Base-by-base conservation (phyloP, 1,140 invertebrate genomes). In the Elymnias hypermnestra region DNA sequence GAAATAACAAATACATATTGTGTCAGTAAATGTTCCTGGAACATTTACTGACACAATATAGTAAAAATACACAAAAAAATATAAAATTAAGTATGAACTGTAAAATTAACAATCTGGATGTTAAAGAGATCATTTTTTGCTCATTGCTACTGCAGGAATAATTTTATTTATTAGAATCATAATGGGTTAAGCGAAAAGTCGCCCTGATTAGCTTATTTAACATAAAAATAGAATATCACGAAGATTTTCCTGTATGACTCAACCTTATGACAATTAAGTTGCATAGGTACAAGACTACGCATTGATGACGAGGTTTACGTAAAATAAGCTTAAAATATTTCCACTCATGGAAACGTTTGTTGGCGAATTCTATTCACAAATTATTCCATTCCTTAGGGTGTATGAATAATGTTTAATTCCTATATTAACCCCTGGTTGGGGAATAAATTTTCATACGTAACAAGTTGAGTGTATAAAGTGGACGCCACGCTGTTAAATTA, bases 281-380 rank as follows among this genome's bases (percentile, higher is more conserved):
- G 6, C 23, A 9, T 26, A 26, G 8, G 25, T 44, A 15, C n/a
- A 2, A 18, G 8, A 12, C 19, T 33, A 51, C 26, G 23, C 33
- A 44, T 43, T 12, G 17, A 23, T 48, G 45, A 54, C 28, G 35
- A 26, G 35, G 43, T 15, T 13, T 8, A 19, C 7, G 39, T 33
- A 37, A 41, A 36, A 36, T 7, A 29, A 29, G 26, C 21, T 39
- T 35, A n/a, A 18, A 53, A 54, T 29, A 42, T 43, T 54, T n/a
- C 46, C 52, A 19, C 8, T 21, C 3, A 12, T 43, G 45, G 44
- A 46, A 46, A 39, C 18, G 0, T 44, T 37, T 26, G 15, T 18
- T 26, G 44, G 44, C 17, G 35, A 38, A 46, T 46, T 46, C 14
- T 38, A 38, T 29, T 37, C 23, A 18, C 10, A 39, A 46, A 46